Conservation (phyloP, 2,113 vertebrate species). For the Malurus elegans region DNA sequence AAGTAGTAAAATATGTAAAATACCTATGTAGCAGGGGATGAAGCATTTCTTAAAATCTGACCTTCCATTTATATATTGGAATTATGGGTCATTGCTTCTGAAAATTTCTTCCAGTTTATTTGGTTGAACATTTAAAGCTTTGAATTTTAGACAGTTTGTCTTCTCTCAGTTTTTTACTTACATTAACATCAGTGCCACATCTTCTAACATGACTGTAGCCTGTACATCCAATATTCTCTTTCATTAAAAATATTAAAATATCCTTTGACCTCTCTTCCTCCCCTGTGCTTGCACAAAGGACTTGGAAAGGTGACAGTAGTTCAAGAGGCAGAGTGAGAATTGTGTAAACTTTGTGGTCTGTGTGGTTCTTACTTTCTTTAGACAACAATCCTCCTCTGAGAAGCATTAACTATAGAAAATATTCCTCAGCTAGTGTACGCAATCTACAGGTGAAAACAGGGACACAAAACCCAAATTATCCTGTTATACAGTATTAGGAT, state of each 20-base stretch:
- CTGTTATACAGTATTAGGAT: no score
- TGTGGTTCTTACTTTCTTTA: neutral
- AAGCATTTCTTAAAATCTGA: neutral
- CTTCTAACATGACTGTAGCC: neutral
- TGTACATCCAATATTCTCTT: neutral
- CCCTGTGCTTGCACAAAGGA: neutral
- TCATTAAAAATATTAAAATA: neutral
- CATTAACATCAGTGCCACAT: neutral
- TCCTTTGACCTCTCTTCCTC: neutral
- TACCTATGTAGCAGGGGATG: accelerated
- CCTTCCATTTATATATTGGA: neutral
- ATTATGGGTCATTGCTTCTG: neutral
- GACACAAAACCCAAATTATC: neutral
- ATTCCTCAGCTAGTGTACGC: neutral
- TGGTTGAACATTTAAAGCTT: neutral
- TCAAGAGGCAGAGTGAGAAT: neutral
- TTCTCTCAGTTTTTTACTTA: neutral
- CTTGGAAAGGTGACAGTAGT: neutral
- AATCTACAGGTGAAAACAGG: neutral
- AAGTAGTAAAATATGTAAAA: neutral
- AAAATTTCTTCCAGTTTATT: neutral
- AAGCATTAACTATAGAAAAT: neutral
- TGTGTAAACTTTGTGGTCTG: neutral
- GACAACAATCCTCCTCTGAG: neutral
- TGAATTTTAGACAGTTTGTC: neutral